Evolutionary conservation across 2,888 invertebrate species (phyloP).

Genomic region (Coleophora flavipennella): DNA sequence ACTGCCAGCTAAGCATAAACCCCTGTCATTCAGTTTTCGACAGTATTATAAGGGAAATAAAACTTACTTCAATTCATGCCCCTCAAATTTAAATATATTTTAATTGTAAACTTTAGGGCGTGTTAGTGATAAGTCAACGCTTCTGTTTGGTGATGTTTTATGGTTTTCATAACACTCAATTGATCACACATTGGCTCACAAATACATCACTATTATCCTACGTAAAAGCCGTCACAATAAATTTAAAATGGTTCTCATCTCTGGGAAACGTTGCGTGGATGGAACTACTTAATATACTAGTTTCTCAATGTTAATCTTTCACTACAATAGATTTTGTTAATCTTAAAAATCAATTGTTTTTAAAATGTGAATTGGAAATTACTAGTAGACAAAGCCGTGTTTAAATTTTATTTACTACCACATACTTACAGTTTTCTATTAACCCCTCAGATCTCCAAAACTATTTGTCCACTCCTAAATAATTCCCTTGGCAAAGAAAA

Average conservation of each 20-base stretch:
- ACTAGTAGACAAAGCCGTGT: no score
- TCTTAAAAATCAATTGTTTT: no score
- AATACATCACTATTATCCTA: neutral
- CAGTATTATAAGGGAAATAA: neutral
- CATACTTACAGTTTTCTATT: no score
- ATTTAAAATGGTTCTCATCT: no score
- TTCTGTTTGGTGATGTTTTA: conserved; percentile 52
- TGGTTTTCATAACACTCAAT: conserved; percentile 67
- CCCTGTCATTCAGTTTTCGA: conserved; percentile 10
- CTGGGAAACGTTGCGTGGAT: no score
- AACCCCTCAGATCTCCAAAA: conserved; percentile 20
- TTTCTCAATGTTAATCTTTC: no score
- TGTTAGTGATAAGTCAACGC: conserved; percentile 40
- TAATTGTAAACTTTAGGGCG: conserved; percentile 56
- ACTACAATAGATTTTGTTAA: no score
- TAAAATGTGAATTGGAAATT: no score
- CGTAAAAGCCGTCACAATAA: no score
- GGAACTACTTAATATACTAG: no score
- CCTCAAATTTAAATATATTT: conserved; percentile 37
- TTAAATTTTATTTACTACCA: no score
- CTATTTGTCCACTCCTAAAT: conserved; percentile 50
- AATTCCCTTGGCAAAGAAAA: conserved; percentile 39
- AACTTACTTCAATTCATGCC: neutral
- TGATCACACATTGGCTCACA: conserved; percentile 27
- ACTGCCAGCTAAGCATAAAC: conserved; percentile 21